A percentile compares a stretch with the other conserved stretches of the same genome.
phyloP scores from a whole-genome alignment of 2,797 vertebrate species.

The Hapalemur alaotrensis region DNA sequence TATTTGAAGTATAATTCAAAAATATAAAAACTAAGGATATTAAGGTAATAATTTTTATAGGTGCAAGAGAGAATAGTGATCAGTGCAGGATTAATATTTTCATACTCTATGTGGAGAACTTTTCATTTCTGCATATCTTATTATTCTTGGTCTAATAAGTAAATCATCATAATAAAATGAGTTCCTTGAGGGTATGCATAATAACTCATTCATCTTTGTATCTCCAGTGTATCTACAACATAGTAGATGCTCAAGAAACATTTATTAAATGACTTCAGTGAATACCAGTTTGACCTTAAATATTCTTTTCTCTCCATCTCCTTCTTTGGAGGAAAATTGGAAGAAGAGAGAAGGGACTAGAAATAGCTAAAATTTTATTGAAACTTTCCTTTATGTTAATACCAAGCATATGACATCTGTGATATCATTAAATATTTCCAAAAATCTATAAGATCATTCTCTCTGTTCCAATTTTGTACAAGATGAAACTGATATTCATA shows the following conservation, averaged over 20 bases:
- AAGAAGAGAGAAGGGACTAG: not conserved
- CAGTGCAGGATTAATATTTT: slow-evolving; percentile 29
- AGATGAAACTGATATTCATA: slow-evolving; percentile 1
- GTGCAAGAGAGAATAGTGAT: slow-evolving; percentile 7
- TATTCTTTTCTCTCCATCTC: not conserved
- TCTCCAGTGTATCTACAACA: not conserved
- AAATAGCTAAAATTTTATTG: not conserved
- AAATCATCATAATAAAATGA: slow-evolving; percentile 21
- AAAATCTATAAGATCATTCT: not conserved
- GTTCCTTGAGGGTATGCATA: slow-evolving; percentile 28
- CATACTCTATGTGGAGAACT: not conserved
- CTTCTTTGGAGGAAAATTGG: not conserved
- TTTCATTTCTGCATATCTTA: slow-evolving; percentile 30
- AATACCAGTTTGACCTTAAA: not conserved
- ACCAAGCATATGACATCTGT: not conserved
- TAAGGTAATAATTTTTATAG: slow-evolving; percentile 40
- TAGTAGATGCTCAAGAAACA: slow-evolving; percentile 53
- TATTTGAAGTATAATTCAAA: slow-evolving; percentile 20
- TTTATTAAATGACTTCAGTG: not conserved
- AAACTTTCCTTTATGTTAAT: not conserved
- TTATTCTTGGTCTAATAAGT: slow-evolving; percentile 34
- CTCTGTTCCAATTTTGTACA: not conserved
- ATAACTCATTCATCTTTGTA: not conserved
- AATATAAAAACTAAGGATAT: slow-evolving; percentile 34
- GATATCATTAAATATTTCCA: not conserved